Conservation (phyloP, 2,888 invertebrate genomes). For the Harpalus rufipes region DNA sequence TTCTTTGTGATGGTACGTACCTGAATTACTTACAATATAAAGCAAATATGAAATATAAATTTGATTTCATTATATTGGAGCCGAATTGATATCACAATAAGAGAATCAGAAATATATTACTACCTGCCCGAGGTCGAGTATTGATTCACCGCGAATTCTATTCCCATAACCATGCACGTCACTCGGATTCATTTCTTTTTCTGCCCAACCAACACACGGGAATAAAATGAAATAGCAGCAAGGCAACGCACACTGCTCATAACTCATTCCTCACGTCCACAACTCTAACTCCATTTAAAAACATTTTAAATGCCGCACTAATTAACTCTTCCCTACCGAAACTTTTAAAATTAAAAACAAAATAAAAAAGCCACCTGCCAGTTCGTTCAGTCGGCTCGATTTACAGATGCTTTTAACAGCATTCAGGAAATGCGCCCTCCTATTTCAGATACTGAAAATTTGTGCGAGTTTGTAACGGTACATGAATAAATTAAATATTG, state of each 20-base stretch:
- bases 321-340: constrained; percentile 36
- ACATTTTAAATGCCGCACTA: constrained; percentile 32
- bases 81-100: not conserved
- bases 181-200: constrained; percentile 12
- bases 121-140: constrained; percentile 25
- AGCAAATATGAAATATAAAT: not conserved
- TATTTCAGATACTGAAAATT: not conserved
- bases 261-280: not conserved
- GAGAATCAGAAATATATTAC: constrained; percentile 29
- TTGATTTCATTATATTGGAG: constrained; percentile 7
- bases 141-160: constrained; percentile 34
- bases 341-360: constrained; percentile 44
- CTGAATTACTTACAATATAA: not conserved
- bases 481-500: too few relatives aligned
- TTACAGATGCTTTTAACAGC: constrained; percentile 13
- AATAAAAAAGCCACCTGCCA: constrained; percentile 31
- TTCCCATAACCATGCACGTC: constrained; percentile 42
- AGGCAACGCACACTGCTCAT: not conserved
- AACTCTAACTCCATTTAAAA: constrained; percentile 13
- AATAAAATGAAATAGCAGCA: not conserved
- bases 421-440: not conserved
- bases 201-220: constrained; percentile 1
- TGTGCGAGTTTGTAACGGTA: too few relatives aligned
- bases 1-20: not conserved
- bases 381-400: constrained; percentile 11